Evolutionary conservation across 2,888 invertebrate species (phyloP).

Genomic region (Sericinus montela): DNA sequence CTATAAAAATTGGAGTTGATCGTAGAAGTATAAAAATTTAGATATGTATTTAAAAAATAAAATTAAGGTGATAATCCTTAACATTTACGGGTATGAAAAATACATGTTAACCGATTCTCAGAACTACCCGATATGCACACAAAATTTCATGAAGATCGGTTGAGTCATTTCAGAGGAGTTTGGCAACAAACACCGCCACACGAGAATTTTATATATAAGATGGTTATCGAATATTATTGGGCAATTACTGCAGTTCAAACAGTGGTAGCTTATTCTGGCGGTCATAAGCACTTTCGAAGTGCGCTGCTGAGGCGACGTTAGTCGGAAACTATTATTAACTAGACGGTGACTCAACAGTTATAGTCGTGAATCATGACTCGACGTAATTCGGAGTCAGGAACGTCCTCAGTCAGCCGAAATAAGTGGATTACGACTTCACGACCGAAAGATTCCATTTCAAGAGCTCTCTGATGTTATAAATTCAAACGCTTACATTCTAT

Average conservation of each 20-base stretch:
- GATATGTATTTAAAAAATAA: too few relatives aligned
- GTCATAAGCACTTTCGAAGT: constrained; percentile 50
- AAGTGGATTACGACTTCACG: constrained; percentile 71
- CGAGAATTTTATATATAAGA: too few relatives aligned
- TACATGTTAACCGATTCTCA: too few relatives aligned
- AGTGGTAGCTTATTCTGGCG: constrained; percentile 41
- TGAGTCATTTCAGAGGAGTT: too few relatives aligned
- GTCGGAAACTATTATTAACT: constrained; percentile 39
- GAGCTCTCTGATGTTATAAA: constrained; percentile 49
- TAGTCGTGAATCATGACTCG: constrained; percentile 52
- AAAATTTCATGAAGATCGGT: too few relatives aligned
- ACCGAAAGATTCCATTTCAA: constrained; percentile 59
- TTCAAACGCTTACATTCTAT: constrained; percentile 35
- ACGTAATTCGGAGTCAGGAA: constrained; percentile 49
- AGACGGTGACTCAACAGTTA: constrained; percentile 59
- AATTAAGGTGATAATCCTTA: too few relatives aligned
- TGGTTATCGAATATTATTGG: constrained; percentile 60
- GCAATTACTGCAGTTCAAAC: constrained; percentile 52
- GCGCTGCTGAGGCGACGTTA: constrained; percentile 49
- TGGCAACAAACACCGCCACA: too few relatives aligned
- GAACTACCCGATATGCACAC: too few relatives aligned
- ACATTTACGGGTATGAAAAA: too few relatives aligned
- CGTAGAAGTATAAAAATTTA: too few relatives aligned
- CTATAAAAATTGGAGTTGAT: too few relatives aligned
- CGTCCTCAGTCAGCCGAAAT: constrained; percentile 64